Evolutionary conservation across 1,140 invertebrate species (phyloP).

Genomic region (Drosophila mojavensis): DNA sequence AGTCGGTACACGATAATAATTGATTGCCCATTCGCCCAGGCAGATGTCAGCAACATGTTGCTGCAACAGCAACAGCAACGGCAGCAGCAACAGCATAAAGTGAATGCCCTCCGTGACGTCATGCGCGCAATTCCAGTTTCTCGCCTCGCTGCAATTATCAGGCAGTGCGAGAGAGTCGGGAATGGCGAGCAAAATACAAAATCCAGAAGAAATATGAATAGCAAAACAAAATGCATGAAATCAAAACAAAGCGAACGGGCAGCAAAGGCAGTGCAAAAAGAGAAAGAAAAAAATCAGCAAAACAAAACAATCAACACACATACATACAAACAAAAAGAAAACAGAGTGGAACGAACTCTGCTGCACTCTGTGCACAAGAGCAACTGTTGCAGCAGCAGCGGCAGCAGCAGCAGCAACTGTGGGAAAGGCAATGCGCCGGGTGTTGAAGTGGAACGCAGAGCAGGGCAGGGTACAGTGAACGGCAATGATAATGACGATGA

Average conservation of each 20-base stretch:
- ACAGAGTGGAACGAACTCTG: slow-evolving; percentile 78
- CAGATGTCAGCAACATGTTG: slow-evolving; percentile 72
- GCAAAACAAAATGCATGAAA: slow-evolving; percentile 78
- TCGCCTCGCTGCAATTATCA: slow-evolving; percentile 42
- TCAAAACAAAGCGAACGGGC: slow-evolving; percentile 65
- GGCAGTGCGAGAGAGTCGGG: slow-evolving; percentile 35
- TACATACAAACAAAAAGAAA: slow-evolving; percentile 21
- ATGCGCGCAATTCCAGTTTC: slow-evolving; percentile 52
- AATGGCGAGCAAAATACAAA: slow-evolving; percentile 80
- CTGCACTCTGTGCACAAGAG: slow-evolving; percentile 61
- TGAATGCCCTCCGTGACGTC: slow-evolving; percentile 79
- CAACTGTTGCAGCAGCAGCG: slow-evolving; percentile 9
- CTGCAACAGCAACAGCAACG: slow-evolving; percentile 39
- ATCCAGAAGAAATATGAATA: slow-evolving; percentile 79
- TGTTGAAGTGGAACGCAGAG: slow-evolving; percentile 74
- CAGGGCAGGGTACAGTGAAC: slow-evolving; percentile 28
- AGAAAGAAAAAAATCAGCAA: slow-evolving; percentile 14
- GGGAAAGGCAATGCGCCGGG: slow-evolving; percentile 70
- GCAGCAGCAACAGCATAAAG: slow-evolving; percentile 41
- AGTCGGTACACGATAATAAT: slow-evolving; percentile 40
- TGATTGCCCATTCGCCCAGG: slow-evolving; percentile 53
- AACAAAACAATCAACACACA: slow-evolving; percentile 11
- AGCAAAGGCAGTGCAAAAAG: slow-evolving; percentile 19
- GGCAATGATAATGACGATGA: slow-evolving; percentile 4
- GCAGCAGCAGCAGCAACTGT: slow-evolving; percentile 47